A percentile compares a stretch with the other conserved stretches of the same genome.
phyloP scores from a whole-genome alignment of 1,140 invertebrate genomes.

The Cydia splendana region DNA sequence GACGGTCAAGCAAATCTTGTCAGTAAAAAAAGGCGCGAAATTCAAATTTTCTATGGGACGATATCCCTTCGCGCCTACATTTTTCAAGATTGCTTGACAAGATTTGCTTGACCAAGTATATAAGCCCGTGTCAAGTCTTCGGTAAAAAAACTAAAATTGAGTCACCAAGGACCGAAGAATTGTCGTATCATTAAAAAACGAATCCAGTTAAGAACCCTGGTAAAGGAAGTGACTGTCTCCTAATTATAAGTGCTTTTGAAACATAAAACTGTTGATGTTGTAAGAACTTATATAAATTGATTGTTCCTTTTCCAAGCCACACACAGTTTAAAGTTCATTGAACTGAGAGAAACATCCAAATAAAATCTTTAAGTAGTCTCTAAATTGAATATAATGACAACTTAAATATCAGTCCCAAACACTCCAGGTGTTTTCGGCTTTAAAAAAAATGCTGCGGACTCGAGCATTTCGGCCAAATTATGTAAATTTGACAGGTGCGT shows the following conservation, averaged over 20 bases:
- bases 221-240: not conserved
- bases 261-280: slow-evolving; percentile 1
- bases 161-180: too few relatives aligned
- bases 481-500: slow-evolving; percentile 28
- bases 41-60: too few relatives aligned
- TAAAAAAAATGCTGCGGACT: not conserved
- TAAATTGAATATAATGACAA: slow-evolving; percentile 10
- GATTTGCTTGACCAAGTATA: too few relatives aligned
- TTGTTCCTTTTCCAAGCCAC: not conserved
- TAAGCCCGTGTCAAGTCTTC: too few relatives aligned
- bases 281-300: not conserved
- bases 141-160: too few relatives aligned
- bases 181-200: too few relatives aligned
- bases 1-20: too few relatives aligned
- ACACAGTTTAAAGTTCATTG: not conserved
- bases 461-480: slow-evolving; percentile 19
- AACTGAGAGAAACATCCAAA: not conserved
- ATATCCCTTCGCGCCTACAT: too few relatives aligned
- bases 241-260: slow-evolving; percentile 2
- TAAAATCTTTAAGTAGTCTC: not conserved
- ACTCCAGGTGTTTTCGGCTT: not conserved
- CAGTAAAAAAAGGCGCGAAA: too few relatives aligned
- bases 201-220: not conserved
- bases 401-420: not conserved
- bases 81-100: too few relatives aligned